Conservation (phyloP, 2,888 invertebrate species). For the Synanthedon tipuliformis region DNA sequence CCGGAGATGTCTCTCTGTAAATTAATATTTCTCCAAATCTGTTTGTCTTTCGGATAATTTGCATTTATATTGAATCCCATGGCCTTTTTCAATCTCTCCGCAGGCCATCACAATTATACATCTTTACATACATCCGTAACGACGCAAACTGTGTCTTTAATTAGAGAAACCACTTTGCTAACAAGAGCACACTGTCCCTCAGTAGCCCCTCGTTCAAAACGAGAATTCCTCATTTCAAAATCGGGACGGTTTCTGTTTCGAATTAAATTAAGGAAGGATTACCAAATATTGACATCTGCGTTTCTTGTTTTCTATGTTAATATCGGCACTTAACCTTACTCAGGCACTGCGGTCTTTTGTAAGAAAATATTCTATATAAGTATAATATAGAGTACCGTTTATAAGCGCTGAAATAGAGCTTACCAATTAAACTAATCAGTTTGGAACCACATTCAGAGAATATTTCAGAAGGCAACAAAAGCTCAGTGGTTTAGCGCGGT, state of each 20-base stretch:
- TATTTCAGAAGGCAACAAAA: too few species aligned
- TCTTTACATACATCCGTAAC: neutral
- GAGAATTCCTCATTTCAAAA: neutral
- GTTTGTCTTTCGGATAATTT: slow-evolving; percentile 25
- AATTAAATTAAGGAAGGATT: neutral
- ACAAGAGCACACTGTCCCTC: neutral
- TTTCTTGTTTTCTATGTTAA: neutral
- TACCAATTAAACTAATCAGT: too few species aligned
- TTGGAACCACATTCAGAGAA: too few species aligned
- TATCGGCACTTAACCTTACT: neutral
- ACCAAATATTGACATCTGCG: neutral
- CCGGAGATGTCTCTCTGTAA: slow-evolving; percentile 13
- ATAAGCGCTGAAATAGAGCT: too few species aligned
- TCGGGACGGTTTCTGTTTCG: neutral
- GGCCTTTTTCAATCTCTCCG: slow-evolving; percentile 8
- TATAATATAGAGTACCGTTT: too few species aligned
- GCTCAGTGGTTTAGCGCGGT: too few species aligned
- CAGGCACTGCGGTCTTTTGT: too few species aligned
- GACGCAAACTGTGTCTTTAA: neutral
- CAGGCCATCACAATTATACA: neutral
- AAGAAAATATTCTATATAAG: too few species aligned
- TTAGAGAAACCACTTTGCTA: neutral
- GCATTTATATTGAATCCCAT: slow-evolving; percentile 26
- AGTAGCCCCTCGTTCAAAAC: neutral
- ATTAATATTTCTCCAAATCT: slow-evolving; percentile 24